A percentile compares a stretch with the other conserved stretches of the same genome.
phyloP scores from a whole-genome alignment of 2,113 vertebrate species.

The Microtus ochrogaster region DNA sequence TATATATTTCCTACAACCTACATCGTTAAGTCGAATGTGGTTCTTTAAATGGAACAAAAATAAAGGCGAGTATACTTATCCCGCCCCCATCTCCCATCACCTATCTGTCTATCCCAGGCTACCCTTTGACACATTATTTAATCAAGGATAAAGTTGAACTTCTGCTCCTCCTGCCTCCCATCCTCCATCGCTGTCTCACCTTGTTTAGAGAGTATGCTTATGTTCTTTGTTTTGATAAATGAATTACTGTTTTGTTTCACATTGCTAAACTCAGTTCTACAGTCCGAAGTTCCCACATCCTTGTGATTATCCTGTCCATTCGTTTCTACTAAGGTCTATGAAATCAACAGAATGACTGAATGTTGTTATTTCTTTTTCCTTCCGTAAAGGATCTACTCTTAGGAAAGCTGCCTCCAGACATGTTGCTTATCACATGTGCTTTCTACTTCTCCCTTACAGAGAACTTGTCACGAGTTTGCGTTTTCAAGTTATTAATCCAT shows the following conservation, averaged over 20 bases:
- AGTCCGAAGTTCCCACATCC: slow-evolving; percentile 39
- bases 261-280: slow-evolving; percentile 24
- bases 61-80: neutral
- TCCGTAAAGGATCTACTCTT: neutral
- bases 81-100: neutral
- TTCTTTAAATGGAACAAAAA: slow-evolving; percentile 17
- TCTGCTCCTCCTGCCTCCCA: neutral
- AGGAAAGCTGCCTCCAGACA: neutral
- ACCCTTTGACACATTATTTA: neutral
- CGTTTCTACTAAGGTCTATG: slow-evolving; percentile 9
- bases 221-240: slow-evolving; percentile 24
- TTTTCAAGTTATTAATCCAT: slow-evolving; percentile 18
- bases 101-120: neutral
- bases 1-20: neutral
- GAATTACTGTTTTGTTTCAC: slow-evolving; percentile 2
- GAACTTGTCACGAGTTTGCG: neutral
- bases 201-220: neutral
- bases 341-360: neutral
- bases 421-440: neutral
- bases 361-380: neutral
- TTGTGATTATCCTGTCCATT: neutral
- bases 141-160: neutral
- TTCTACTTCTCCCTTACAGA: neutral
- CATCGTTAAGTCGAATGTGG: neutral
- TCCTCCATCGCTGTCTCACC: neutral